A percentile compares a stretch with the other conserved stretches of the same genome.
phyloP scores from a whole-genome alignment of 1,140 invertebrate genomes.

The Euura lappo region DNA sequence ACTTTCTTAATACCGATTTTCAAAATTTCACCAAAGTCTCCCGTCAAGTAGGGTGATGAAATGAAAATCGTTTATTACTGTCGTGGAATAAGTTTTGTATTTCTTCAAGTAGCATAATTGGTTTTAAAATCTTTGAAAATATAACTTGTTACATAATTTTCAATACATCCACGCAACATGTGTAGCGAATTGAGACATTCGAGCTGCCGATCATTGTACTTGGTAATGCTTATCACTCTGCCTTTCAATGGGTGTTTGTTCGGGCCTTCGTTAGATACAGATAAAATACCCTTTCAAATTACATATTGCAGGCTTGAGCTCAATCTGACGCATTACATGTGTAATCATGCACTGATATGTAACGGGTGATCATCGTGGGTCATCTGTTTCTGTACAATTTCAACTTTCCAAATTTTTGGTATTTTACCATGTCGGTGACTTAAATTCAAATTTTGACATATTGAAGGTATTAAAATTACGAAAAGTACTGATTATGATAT shows the following conservation, averaged over 20 bases:
- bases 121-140: not conserved
- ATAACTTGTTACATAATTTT: not conserved
- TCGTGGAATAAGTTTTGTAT: not conserved
- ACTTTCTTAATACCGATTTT: too few species aligned
- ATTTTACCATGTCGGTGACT: not conserved
- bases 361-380: not conserved
- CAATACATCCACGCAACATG: not conserved
- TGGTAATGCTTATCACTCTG: not conserved
- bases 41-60: not conserved
- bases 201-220: not conserved
- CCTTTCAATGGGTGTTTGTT: not conserved
- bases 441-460: not conserved
- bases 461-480: too few species aligned
- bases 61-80: not conserved
- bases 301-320: not conserved
- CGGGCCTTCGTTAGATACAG: not conserved
- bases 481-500: too few species aligned
- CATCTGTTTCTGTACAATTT: not conserved
- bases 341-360: not conserved
- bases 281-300: not conserved
- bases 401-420: too few species aligned
- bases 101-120: not conserved
- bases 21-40: too few species aligned
- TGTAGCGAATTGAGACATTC: too few species aligned
- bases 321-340: not conserved